Evolutionary conservation across 2,888 invertebrate species (phyloP).

Genomic region (Dexiosoma caninum): DNA sequence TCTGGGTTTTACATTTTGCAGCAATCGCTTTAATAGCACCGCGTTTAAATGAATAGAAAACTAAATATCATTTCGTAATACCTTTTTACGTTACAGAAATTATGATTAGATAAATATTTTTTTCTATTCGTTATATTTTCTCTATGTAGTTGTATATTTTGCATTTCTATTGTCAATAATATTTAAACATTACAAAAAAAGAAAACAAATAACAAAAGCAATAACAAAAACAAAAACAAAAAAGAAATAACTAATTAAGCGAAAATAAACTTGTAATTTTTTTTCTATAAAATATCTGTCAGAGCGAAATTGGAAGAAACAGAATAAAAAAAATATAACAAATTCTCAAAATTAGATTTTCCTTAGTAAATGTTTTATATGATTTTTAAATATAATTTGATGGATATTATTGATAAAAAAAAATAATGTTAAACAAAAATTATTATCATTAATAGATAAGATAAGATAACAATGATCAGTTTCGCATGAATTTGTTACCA

Average conservation of each 20-base stretch:
- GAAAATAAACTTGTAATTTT: constrained; percentile 24
- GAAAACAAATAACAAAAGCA: too few species aligned
- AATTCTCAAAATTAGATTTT: constrained; percentile 5
- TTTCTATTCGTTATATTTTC: constrained; percentile 11
- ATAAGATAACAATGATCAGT: constrained; percentile 41
- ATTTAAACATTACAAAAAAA: constrained; percentile 43
- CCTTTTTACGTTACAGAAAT: constrained; percentile 47
- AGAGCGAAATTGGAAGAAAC: not conserved
- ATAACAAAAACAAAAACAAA: constrained; percentile 7
- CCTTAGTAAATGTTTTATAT: constrained; percentile 13
- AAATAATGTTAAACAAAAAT: constrained; percentile 40
- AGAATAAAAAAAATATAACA: not conserved
- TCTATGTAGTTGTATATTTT: not conserved
- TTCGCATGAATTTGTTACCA: not conserved
- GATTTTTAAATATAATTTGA: constrained; percentile 36
- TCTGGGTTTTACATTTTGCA: constrained; percentile 1
- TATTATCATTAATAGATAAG: constrained; percentile 44
- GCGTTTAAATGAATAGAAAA: constrained; percentile 38
- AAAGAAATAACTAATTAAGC: constrained; percentile 32
- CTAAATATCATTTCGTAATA: constrained; percentile 46
- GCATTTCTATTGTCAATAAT: constrained; percentile 2
- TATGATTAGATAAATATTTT: constrained; percentile 54
- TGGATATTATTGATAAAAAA: constrained; percentile 40
- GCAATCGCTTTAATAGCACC: constrained; percentile 14
- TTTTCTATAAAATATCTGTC: not conserved